Evolutionary conservation across 1,140 invertebrate genomes (phyloP), one percentile per base, ranked within the genome.

Genomic region (Samia ricini): DNA sequence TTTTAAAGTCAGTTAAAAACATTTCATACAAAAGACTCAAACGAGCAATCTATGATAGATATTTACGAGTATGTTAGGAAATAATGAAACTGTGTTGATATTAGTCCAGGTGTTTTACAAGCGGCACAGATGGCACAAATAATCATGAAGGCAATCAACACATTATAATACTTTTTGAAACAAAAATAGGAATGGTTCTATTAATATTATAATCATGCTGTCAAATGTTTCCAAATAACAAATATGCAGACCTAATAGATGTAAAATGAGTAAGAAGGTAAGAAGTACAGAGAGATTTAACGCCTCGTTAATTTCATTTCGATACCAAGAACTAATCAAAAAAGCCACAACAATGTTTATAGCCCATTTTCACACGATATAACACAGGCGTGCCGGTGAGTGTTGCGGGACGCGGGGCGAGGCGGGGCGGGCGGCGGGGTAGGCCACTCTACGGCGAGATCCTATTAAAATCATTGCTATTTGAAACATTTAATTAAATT

Each of bases 401-500:
- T 8, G 26, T 19, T 51, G 26, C 26, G 4, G 26, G 26, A 3
- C 26, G 26, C 26, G 8, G 4, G 26, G 26, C 26, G 8, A 3
- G 26, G 26, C 26, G 4, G 26, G 26, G 4, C 26, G 26, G 8
- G 26, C 26, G 26, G 8, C 26, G 4, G 26, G 26, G n/a, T n/a
- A n/a, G n/a, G n/a, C n/a, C n/a, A 42, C 1, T 42, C 8, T 49
- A 19, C 19, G 52, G 24, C 52, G 52, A 55, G 19, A 4, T 20
- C 22, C 52, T 22, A 42, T 42, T 42, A 42, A 42, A 55, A 55
- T 24, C 21, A 55, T 22, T 24, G 22, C 52, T 24, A 55, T 55
- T 55, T 55, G 24, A 55, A 55, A 55, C 22, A 55, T 55, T 55
- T 55, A 55, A 24, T 55, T 55, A 55, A 55, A 55, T 55, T 55